A percentile compares a stretch with the other conserved stretches of the same genome.
Conservation (phyloP, 2,113 vertebrate genomes). For the Cryptomyrus ogoouensis region DNA sequence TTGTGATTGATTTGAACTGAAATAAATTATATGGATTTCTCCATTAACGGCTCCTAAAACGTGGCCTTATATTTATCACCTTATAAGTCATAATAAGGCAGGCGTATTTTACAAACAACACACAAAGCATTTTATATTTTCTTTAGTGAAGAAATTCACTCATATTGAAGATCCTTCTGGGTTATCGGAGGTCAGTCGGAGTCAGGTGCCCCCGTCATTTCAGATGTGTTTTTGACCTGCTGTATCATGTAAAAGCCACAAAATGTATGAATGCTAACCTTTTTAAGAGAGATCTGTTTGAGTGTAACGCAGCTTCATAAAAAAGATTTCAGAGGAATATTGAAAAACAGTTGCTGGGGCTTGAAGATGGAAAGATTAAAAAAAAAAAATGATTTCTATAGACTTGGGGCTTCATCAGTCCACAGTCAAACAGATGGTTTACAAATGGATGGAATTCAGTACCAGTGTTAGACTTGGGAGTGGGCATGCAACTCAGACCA, state of each 20-base stretch:
- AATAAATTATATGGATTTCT: not conserved
- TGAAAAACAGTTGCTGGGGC: not conserved
- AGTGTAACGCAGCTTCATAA: not conserved
- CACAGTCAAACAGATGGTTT: not conserved
- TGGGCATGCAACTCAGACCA: not conserved
- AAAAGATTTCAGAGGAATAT: not conserved
- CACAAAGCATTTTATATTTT: not conserved
- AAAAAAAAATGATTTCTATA: not conserved
- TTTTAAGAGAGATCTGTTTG: not conserved
- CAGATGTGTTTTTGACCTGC: not conserved
- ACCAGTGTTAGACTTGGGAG: not conserved
- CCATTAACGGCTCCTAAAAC: not conserved
- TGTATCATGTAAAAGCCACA: not conserved
- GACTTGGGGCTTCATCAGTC: not conserved
- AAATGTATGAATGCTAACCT: not conserved
- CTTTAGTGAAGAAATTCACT: not conserved
- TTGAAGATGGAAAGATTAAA: not conserved
- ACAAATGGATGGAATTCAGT: not conserved
- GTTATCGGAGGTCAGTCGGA: not conserved
- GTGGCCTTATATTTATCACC: not conserved
- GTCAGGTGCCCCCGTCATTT: not conserved
- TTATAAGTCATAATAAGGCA: not conserved
- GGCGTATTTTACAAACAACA: not conserved
- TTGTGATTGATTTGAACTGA: not conserved
- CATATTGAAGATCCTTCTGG: not conserved